These are phyloP conservation scores for Cephus nigrinus DNA, from an alignment of 2,888 invertebrate species.

Conservation along the genomic window DNA sequence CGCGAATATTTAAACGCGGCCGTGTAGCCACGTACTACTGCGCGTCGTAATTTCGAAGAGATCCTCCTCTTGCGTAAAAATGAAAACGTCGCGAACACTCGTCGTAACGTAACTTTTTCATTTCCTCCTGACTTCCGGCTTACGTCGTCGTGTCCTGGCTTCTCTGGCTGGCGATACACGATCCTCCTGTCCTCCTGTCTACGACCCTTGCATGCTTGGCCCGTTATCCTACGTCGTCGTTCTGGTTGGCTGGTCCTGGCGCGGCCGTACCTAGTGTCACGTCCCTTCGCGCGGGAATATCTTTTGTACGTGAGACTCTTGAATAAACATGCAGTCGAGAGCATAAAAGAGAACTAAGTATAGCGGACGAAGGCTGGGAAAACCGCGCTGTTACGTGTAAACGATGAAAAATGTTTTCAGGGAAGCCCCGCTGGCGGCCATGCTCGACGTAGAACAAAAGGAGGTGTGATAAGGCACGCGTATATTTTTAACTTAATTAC, in stretches of 20 bases:
- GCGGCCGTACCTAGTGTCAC: neutral
- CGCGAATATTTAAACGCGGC: neutral
- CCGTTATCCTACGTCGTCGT: slow-evolving; percentile 15
- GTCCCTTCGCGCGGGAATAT: slow-evolving; percentile 44
- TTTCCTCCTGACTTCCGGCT: slow-evolving; percentile 59
- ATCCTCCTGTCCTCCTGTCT: neutral
- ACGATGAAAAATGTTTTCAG: slow-evolving; percentile 60
- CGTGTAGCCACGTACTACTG: neutral
- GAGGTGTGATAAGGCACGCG: slow-evolving; percentile 42
- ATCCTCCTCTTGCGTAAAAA: neutral
- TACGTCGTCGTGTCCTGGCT: slow-evolving; percentile 30
- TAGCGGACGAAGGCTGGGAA: slow-evolving; percentile 21
- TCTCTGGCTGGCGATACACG: slow-evolving; percentile 30
- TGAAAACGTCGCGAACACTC: neutral
- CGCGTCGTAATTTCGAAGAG: neutral
- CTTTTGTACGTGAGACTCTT: slow-evolving; percentile 63
- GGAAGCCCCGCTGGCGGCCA: slow-evolving; percentile 9
- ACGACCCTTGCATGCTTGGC: neutral
- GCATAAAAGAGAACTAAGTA: slow-evolving; percentile 45
- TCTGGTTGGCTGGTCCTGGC: neutral
- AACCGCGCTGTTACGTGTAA: slow-evolving; percentile 49
- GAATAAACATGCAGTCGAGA: slow-evolving; percentile 60
- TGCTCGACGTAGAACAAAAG: slow-evolving; percentile 24
- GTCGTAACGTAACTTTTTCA: slow-evolving; percentile 57
- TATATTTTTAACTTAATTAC: slow-evolving; percentile 24